A percentile compares a stretch with the other conserved stretches of the same genome.
phyloP scores from a whole-genome alignment of 2,113 vertebrate species.

The Sander lucioperca region DNA sequence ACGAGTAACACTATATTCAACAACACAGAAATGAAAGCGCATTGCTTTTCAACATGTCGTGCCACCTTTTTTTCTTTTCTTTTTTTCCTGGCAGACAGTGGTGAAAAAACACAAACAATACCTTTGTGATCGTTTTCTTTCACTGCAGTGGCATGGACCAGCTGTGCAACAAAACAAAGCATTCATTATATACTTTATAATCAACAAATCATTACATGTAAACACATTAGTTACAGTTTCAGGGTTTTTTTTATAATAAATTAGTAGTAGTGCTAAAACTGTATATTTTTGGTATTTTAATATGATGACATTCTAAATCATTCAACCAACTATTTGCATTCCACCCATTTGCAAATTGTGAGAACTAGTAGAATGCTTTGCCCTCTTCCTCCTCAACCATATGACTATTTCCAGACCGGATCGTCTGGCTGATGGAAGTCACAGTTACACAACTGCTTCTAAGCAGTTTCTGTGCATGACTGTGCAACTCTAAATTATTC shows the following conservation, averaged over 20 bases:
- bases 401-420: background rate
- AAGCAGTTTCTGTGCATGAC: background rate
- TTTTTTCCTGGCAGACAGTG: background rate
- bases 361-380: background rate
- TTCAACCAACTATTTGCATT: background rate
- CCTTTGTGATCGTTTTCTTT: conserved; percentile 90
- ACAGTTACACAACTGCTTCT: background rate
- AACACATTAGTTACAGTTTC: background rate
- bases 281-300: background rate
- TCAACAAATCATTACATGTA: background rate
- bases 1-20: background rate
- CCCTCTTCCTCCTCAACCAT: too few species aligned
- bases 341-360: background rate
- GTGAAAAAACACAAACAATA: conserved; percentile 67
- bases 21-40: background rate
- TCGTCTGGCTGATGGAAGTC: background rate
- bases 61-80: background rate
- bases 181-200: background rate
- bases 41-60: background rate
- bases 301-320: too few species aligned
- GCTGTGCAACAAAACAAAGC: conserved; percentile 79
- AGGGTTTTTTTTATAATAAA: too few species aligned
- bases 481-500: too few species aligned
- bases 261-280: background rate
- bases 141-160: conserved; percentile 90